These are phyloP conservation scores for Neoscelio sp. DNA, from an alignment of 2,888 invertebrate genomes.

Conservation along the genomic window DNA sequence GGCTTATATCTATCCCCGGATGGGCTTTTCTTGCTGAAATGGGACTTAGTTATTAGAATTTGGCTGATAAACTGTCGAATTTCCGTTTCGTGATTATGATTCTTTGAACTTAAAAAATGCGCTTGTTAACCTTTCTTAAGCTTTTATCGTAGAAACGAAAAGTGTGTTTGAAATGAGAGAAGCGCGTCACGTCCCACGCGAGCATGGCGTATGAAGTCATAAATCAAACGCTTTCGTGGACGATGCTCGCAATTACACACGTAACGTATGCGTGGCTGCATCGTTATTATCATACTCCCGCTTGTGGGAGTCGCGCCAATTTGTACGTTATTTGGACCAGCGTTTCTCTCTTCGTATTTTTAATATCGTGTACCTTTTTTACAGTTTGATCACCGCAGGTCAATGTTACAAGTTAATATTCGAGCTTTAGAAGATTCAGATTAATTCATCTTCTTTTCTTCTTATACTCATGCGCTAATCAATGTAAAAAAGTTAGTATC, in stretches of 20 bases:
- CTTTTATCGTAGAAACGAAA: constrained; percentile 66
- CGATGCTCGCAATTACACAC: constrained; percentile 82
- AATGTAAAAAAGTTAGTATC: too few relatives aligned
- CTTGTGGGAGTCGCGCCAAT: constrained; percentile 81
- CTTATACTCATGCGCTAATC: too few relatives aligned
- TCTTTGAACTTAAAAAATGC: constrained; percentile 52
- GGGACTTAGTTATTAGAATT: too few relatives aligned
- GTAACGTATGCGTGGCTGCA: constrained; percentile 78
- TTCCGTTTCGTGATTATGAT: not conserved
- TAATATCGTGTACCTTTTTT: not conserved
- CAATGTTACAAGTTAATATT: constrained; percentile 7
- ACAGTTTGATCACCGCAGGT: not conserved
- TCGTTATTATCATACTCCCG: constrained; percentile 78
- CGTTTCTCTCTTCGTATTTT: constrained; percentile 20
- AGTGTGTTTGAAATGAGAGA: constrained; percentile 54
- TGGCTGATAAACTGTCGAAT: too few relatives aligned
- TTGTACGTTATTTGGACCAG: constrained; percentile 80
- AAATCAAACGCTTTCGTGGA: constrained; percentile 81
- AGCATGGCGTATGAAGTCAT: constrained; percentile 80
- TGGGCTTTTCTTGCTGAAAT: too few relatives aligned
- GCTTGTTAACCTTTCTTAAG: constrained; percentile 61
- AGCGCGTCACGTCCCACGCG: constrained; percentile 70
- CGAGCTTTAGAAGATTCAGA: not conserved
- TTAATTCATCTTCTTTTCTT: not conserved
- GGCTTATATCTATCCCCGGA: too few relatives aligned